These are phyloP conservation scores for Coturnix japonica DNA, from an alignment of 2,113 vertebrate species.

Conservation along the genomic window DNA sequence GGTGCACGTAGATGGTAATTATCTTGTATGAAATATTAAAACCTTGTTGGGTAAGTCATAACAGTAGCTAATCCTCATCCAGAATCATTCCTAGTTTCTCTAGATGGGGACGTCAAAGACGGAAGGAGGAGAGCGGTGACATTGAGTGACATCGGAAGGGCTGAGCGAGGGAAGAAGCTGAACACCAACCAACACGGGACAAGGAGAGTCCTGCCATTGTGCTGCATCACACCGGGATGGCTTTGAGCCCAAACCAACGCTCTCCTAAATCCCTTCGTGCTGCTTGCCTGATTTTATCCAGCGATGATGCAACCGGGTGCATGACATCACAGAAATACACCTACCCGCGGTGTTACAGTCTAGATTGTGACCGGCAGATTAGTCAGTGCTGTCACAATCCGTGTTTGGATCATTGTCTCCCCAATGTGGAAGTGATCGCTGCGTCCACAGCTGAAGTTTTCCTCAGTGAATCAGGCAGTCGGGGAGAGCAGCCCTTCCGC, in stretches of 20 bases:
- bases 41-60: conserved; percentile 11
- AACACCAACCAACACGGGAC: not conserved
- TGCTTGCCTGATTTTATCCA: conserved; percentile 31
- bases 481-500: not conserved
- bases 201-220: not conserved
- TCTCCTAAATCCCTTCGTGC: conserved; percentile 10
- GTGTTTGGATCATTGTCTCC: conserved; percentile 57
- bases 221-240: not conserved
- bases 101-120: not conserved
- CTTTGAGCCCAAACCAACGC: not conserved
- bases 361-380: conserved; percentile 56
- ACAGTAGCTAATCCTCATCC: not conserved
- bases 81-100: conserved; percentile 15
- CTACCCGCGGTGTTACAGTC: conserved; percentile 34
- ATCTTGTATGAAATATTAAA: conserved; percentile 32
- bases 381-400: conserved; percentile 21
- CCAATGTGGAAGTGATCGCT: conserved; percentile 29
- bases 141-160: not conserved
- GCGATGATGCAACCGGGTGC: not conserved
- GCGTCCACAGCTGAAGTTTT: not conserved
- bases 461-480: not conserved
- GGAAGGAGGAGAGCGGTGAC: not conserved
- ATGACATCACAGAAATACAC: conserved; percentile 54
- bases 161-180: not conserved
- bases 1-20: not conserved